Base-by-base conservation (phyloP, 1,140 invertebrate species). In the Riptortus pedestris region DNA sequence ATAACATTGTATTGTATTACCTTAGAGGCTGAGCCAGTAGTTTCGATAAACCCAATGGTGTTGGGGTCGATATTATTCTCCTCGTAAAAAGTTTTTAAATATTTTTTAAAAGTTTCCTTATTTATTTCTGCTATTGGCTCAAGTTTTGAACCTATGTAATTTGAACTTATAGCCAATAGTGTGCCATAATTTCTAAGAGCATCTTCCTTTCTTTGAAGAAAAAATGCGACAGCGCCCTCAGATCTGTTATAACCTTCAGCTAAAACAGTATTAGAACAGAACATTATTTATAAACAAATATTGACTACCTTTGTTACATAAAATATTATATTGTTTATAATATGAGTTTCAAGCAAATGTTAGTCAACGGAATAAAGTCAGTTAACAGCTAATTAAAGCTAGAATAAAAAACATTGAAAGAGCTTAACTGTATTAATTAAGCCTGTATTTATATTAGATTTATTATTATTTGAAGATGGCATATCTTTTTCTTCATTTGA, bases 151-250 rank as follows among this genome's bases (percentile, higher is more conserved):
- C n/a, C n/a, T 20, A 22, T 48, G 26, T 24, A 12, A n/a, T n/a
- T 24, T 9, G 4, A 18, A 5, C 4, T 16, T 3, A 24, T 22
- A 9, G 29, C 27, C 2, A 47, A 18, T 7, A 47, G 9, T 33
- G 38, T 7, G 60, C 48, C 62, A 45, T 63, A 63, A 28, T 14
- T 51, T 26, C 62, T 29, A 2, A 22, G 27, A 1, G 84, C 82
- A 63, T 77, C 71, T 16, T 72, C 69, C 2, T 72, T 68, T 58
- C 78, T 78, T 73, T 86, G 84, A 3, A 87, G 67, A 65, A 80
- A 79, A 24, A 87, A 72, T 0, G 77, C 80, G 7, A 72, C 69
- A 18, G 57, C 38, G 2, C 61, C 67, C 64, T 72, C 71, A 11
- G 67, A 58, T 14, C 70, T 58, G 2, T 45, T 62, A 24, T 67